phyloP scores from a whole-genome alignment of 2,888 invertebrate species.

The Pecten maximus region DNA sequence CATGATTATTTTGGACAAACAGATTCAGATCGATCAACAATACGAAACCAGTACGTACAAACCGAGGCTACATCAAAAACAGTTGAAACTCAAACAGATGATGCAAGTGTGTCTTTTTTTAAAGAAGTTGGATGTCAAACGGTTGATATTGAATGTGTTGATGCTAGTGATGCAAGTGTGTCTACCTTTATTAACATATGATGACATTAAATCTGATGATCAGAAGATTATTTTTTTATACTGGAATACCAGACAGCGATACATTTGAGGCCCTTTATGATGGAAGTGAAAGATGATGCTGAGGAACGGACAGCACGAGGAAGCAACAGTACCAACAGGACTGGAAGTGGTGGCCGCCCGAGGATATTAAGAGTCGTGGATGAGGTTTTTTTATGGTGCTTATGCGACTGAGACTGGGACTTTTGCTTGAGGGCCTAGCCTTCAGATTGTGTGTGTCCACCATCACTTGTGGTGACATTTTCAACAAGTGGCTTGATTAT shows the following conservation, averaged over 20 bases:
- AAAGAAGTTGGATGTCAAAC: neutral
- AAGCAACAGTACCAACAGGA: neutral
- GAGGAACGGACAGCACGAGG: constrained; percentile 16
- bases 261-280: constrained; percentile 54
- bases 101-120: neutral
- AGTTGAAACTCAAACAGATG: constrained; percentile 1
- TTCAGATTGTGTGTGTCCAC: constrained; percentile 46
- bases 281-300: constrained; percentile 48
- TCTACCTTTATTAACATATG: constrained; percentile 47
- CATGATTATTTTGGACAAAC: constrained; percentile 22
- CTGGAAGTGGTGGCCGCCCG: constrained; percentile 39
- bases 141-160: neutral
- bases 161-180: constrained; percentile 39
- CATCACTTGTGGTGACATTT: constrained; percentile 48
- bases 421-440: constrained; percentile 52
- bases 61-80: neutral
- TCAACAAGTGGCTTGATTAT: constrained; percentile 55
- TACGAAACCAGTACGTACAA: constrained; percentile 33
- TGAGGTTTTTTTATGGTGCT: constrained; percentile 56
- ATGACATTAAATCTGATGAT: constrained; percentile 48
- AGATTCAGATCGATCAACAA: neutral
- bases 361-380: constrained; percentile 48
- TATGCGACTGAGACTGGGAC: constrained; percentile 48
- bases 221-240: constrained; percentile 52
- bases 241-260: constrained; percentile 48